Evolutionary conservation across 1,140 invertebrate genomes (phyloP), one percentile per base, ranked within the genome.

Genomic region (Drosophila pachea): DNA sequence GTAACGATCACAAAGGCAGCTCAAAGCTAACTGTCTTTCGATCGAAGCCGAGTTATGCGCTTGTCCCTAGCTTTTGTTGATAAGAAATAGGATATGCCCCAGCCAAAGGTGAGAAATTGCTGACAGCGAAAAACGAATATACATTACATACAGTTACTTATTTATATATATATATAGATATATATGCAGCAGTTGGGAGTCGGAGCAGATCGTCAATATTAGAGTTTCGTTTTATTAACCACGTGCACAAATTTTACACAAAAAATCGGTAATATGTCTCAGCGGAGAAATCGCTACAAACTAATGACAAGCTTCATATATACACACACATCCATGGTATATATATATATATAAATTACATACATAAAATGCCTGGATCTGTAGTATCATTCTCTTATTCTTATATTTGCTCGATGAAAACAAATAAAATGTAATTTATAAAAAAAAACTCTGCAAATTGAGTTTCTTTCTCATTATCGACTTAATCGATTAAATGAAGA

Each of bases 401-500:
- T 22, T 22, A 22, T 3, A 22, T 22, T 22, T 22, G 22, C 22
- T 22, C 22, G 22, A 22, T 22, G 22, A 22, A 22, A 22, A 22
- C 22, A 22, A 22, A 22, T 22, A 1, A 22, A 22, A 22, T 22
- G 22, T 22, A 22, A 22, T 22, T 22, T 22, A 2, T 22, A 22
- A 22, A 2, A 22, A 22, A 22, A 22, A 22, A 22, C 22, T 22
- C 22, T 22, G 22, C 12, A 42, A 11, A 42, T 12, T 42, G 40
- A 54, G 6, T 40, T 14, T 31, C 31, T 36, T 55, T 32, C 7
- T 32, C 32, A 43, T 43, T 32, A 38, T 56, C 45, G 29, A 4
- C 54, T 56, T 56, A 45, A 45, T 8, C 29, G 40, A 40, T 31
- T 54, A 64, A 52, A 69, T 29, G 7, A 4, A 47, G 42, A 31